Base-by-base conservation (phyloP, 2,888 invertebrate genomes). In the Acheta domesticus region DNA sequence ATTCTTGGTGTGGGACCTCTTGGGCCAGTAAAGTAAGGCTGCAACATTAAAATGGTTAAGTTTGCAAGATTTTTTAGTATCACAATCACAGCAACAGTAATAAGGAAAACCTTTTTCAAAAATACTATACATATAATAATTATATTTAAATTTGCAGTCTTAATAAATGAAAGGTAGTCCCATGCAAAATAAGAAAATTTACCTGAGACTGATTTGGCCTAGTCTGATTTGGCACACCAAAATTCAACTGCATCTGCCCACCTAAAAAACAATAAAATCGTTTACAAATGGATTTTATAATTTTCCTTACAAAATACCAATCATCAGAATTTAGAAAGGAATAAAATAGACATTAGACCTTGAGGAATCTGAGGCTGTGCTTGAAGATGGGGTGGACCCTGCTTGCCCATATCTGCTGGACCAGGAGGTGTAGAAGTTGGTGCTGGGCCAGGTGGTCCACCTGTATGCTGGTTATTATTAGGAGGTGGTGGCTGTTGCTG, bases 401-500 rank as follows among this genome's bases (percentile, higher is more conserved):
- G 82, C 77, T 82, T 82, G 62, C 80, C 80, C 82, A 82, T 82
- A 36, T 82, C 82, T 14, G 78, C 75, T 3, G 78, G 78, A 36
- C 81, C 81, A 21, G 82, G 82, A 48, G 82, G 81, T 12, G 82
- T 81, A 14, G 82, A 81, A 20, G 82, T 81, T 23, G 82, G 80
- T 14, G 80, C 77, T 5, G 81, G 81, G 19, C 80, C 81, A 23
- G 78, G 79, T 19, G 81, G 81, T 20, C 80, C 80, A n/a, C 79
- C 77, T 16, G 75, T 62, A 77, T 77, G 77, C 74, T 80, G 80
- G 20, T 50, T 48, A 23, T 78, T 77, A 19, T 23, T 74, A 20
- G 76, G 80, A 16, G 77, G 77, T 48, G 78, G 80, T 21, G 77
- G 77, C 62, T 79, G 80, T 21, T 76, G 79, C 23, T 78, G 79